phyloP scores from a whole-genome alignment of 2,888 invertebrate genomes.

The Flabesymbios commensalis region DNA sequence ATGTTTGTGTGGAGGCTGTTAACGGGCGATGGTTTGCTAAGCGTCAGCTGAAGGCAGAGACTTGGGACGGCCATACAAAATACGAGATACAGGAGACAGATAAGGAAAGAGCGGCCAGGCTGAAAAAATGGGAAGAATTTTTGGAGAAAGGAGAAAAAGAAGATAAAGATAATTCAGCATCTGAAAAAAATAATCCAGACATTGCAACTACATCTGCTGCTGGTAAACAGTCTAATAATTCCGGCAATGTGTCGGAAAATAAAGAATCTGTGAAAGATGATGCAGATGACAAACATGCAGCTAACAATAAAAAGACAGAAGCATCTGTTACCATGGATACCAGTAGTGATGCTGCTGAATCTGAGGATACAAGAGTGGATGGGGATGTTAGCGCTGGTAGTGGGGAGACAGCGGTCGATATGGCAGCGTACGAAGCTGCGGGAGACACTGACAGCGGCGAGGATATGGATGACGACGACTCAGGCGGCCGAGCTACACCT shows the following conservation, averaged over 20 bases:
- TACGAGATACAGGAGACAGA: conserved; percentile 88
- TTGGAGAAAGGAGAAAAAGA: conserved; percentile 36
- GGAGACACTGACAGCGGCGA: background rate
- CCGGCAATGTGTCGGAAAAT: background rate
- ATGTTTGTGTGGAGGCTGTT: conserved; percentile 82
- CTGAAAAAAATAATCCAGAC: background rate
- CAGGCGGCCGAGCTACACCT: background rate
- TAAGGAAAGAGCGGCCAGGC: conserved; percentile 77
- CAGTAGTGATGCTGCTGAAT: background rate
- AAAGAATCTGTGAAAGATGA: background rate
- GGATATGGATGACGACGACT: background rate
- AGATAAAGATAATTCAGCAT: background rate
- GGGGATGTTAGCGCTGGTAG: background rate
- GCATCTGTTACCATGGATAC: background rate
- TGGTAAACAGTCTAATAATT: too few species aligned
- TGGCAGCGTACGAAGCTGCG: background rate
- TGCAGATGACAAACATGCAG: background rate
- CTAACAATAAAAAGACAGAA: background rate
- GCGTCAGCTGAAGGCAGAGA: conserved; percentile 80
- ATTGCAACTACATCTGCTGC: background rate
- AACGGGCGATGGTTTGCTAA: conserved; percentile 70
- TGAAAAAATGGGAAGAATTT: conserved; percentile 79
- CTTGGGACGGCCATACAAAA: conserved; percentile 95
- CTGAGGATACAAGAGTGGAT: background rate
- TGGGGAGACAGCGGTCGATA: background rate